phyloP scores from a whole-genome alignment of 2,888 invertebrate genomes.

The Hyles lineata region DNA sequence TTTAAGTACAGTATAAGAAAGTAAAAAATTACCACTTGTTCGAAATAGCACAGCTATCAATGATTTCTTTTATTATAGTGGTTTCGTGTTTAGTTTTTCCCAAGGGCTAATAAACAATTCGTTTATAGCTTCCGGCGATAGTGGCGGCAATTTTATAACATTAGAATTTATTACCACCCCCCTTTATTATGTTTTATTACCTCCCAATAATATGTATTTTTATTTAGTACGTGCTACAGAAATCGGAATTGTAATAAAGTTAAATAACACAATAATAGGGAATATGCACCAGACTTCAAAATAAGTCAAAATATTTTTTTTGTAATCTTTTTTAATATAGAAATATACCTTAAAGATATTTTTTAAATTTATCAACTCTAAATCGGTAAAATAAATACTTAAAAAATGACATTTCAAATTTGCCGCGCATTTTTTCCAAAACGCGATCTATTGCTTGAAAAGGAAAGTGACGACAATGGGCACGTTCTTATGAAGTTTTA shows the following conservation, averaged over 20 bases:
- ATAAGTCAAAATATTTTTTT: too few species aligned
- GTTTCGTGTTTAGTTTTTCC: slow-evolving; percentile 5
- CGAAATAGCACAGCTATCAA: neutral
- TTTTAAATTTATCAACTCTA: too few species aligned
- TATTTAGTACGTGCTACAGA: neutral
- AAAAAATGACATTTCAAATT: too few species aligned
- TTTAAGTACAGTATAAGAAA: too few species aligned
- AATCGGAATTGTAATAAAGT: neutral
- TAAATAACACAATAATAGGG: neutral
- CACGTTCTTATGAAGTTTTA: too few species aligned
- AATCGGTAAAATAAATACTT: too few species aligned
- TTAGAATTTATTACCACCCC: neutral
- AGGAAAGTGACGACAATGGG: too few species aligned
- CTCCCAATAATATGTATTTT: neutral
- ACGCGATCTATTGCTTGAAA: too few species aligned
- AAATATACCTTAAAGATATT: too few species aligned
- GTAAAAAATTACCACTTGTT: neutral
- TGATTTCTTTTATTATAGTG: neutral
- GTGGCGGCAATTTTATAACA: slow-evolving; percentile 18
- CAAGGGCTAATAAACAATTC: slow-evolving; percentile 23
- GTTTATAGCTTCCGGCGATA: slow-evolving; percentile 20
- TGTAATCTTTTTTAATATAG: too few species aligned
- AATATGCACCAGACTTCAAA: too few species aligned
- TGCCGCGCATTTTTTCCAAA: too few species aligned
- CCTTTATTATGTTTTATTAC: neutral